phyloP scores from a whole-genome alignment of 2,888 invertebrate genomes.

The Tupiocoris notatus region DNA sequence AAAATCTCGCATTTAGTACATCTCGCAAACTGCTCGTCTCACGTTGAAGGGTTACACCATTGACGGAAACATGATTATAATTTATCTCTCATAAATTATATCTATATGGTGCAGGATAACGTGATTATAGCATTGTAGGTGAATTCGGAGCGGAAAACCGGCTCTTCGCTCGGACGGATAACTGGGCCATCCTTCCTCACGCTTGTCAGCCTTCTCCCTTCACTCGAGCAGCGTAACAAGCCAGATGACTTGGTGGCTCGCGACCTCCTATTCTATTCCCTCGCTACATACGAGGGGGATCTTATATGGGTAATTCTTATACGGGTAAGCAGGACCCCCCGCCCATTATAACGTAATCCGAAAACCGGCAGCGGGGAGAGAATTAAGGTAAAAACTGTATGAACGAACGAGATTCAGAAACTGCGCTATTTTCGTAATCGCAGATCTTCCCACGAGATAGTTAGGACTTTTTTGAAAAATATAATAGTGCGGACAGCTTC shows the following conservation, averaged over 20 bases:
- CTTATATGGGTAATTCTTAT: not conserved
- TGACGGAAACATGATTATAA: too few species aligned
- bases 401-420: too few species aligned
- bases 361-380: not conserved
- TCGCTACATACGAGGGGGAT: not conserved
- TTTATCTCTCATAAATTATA: too few species aligned
- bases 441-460: too few species aligned
- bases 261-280: not conserved
- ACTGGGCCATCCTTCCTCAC: not conserved
- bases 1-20: too few species aligned
- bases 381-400: too few species aligned
- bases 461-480: too few species aligned
- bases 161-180: not conserved
- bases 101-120: not conserved
- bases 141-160: not conserved
- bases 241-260: not conserved
- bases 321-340: not conserved
- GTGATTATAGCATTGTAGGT: not conserved
- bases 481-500: too few species aligned
- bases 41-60: too few species aligned
- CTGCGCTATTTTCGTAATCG: too few species aligned
- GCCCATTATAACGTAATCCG: not conserved
- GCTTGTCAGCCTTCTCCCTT: not conserved
- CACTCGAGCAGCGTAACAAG: not conserved
- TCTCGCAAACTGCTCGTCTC: too few species aligned